These are phyloP conservation scores for Parauchenoglanis punctatus DNA, from an alignment of 2,797 vertebrate species.

Conservation along the genomic window DNA sequence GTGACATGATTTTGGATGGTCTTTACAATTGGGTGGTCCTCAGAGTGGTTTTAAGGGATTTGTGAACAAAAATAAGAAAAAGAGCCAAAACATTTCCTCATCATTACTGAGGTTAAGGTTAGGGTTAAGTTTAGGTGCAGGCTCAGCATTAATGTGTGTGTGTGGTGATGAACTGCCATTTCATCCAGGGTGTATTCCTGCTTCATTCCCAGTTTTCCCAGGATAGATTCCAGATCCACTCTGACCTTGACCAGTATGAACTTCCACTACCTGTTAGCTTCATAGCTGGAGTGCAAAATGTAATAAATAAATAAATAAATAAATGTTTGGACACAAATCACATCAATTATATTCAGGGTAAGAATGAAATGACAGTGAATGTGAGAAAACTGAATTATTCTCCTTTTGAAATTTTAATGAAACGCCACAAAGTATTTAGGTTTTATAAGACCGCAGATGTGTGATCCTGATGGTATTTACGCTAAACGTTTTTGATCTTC, in stretches of 20 bases:
- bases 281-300: not conserved
- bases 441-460: constrained; percentile 9
- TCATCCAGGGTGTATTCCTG: not conserved
- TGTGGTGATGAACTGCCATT: not conserved
- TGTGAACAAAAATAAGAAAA: too few species aligned
- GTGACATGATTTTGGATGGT: not conserved
- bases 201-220: not conserved
- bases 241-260: not conserved
- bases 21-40: too few species aligned
- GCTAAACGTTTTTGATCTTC: constrained; percentile 25
- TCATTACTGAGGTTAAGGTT: not conserved
- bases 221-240: not conserved
- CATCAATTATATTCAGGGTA: not conserved
- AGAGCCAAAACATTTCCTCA: too few species aligned
- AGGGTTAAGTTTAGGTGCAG: not conserved
- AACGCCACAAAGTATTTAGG: not conserved
- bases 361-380: not conserved
- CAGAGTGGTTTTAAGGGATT: too few species aligned
- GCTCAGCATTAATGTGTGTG: not conserved
- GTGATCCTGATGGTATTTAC: constrained; percentile 15
- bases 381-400: not conserved
- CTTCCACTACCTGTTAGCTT: not conserved
- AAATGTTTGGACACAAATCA: not conserved
- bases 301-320: not conserved
- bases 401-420: not conserved